These are phyloP conservation scores for Drosophila monieri DNA, from an alignment of 2,888 invertebrate genomes.

Conservation along the genomic window DNA sequence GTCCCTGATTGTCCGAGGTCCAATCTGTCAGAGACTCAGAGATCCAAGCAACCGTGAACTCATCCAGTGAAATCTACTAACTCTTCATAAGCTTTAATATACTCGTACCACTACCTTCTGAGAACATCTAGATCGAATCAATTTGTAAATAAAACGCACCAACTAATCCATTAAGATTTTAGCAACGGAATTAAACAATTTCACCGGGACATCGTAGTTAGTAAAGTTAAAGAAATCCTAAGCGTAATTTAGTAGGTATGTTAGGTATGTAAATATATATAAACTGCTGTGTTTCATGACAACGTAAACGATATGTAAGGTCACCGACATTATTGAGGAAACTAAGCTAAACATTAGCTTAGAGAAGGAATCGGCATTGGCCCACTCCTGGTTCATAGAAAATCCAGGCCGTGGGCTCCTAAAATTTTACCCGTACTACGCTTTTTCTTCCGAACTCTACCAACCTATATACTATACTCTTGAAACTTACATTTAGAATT, in stretches of 20 bases:
- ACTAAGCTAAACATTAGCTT: conserved; percentile 44
- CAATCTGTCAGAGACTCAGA: conserved; percentile 18
- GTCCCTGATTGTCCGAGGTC: conserved; percentile 12
- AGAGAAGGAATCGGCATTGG: conserved; percentile 14
- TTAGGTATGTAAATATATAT: conserved; percentile 64
- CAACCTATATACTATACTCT: conserved; percentile 15
- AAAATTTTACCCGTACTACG: conserved; percentile 38
- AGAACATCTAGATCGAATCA: conserved; percentile 54
- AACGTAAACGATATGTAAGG: conserved; percentile 68
- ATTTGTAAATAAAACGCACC: conserved; percentile 78
- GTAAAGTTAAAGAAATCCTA: conserved; percentile 55
- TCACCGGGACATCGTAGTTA: conserved; percentile 57
- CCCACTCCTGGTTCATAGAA: not conserved
- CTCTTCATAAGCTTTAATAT: conserved; percentile 73
- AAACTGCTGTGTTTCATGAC: conserved; percentile 80
- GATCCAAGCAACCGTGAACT: conserved; percentile 25
- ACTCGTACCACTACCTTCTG: conserved; percentile 29
- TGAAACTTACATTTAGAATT: conserved; percentile 60
- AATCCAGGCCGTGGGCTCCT: conserved; percentile 33
- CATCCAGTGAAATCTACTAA: conserved; percentile 70
- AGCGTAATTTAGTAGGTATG: conserved; percentile 53
- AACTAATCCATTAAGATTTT: conserved; percentile 77
- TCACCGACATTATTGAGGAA: conserved; percentile 31
- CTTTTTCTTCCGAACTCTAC: conserved; percentile 42
- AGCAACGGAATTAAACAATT: conserved; percentile 48